Evolutionary conservation across 1,140 invertebrate species (phyloP), one percentile per base, ranked within the genome.

Genomic region (Drosophila lacteicornis): DNA sequence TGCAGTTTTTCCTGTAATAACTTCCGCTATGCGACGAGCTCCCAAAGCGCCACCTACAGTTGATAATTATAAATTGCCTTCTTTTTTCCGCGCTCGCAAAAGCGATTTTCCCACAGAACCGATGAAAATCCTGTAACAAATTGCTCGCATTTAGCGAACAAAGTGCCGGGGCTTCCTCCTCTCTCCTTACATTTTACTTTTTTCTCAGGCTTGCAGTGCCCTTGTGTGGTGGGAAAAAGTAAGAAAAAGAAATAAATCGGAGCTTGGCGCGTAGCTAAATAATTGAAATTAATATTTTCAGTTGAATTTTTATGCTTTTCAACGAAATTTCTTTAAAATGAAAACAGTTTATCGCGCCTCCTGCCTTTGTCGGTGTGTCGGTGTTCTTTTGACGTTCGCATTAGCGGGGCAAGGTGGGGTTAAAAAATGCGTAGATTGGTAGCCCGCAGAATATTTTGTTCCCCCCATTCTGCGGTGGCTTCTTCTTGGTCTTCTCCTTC

Each of bases 221-320:
- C 57, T 33, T 59, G 43, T 47, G 27, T 19, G 22, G 36, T 58
- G 38, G 69, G 66, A 57, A 71, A 49, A 50, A 67, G 71, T 69
- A 43, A 17, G 15, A 42, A 53, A 33, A 36, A n/a, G n/a, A 22
- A 15, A 38, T 22, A 56, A 56, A 56, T 40, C 19, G 53, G 38
- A 51, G 63, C 79, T 43, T 60, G 61, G 61, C 73, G 71, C 56
- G 76, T 79, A 71, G 69, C 76, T 68, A 79, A 88, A 80, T 84
- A 84, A 87, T 90, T 88, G 77, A 88, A 90, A 84, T 80, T 88
- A 87, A 87, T 87, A 87, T 87, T 80, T 82, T 79, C 79, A 57
- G 63, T 67, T 80, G 71, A 75, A 80, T 50, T 82, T 73, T 43
- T 69, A 61, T 55, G 80, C 74, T 82, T 66, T 81, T 79, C 70